These are phyloP conservation scores for Arizona elegans DNA, from an alignment of 2,113 vertebrate genomes.

Conservation along the genomic window DNA sequence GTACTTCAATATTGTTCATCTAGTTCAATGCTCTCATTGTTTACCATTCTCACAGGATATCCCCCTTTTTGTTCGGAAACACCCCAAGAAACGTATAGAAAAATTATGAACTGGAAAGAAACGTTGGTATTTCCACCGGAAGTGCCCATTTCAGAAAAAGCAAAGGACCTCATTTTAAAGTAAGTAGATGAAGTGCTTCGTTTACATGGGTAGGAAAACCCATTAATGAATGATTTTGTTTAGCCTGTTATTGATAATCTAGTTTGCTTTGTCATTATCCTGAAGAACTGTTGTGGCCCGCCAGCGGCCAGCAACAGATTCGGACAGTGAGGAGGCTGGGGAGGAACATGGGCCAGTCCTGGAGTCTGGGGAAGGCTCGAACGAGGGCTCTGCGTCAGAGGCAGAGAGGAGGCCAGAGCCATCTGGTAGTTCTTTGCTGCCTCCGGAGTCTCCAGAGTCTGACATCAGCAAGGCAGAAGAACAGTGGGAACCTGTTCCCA, in stretches of 20 bases:
- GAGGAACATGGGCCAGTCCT: too few relatives aligned
- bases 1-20: background rate
- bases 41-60: constrained; percentile 76
- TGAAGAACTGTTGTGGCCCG: background rate
- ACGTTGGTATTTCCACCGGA: constrained; percentile 94
- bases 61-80: constrained; percentile 99
- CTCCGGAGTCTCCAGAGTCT: too few relatives aligned
- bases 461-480: too few relatives aligned
- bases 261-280: background rate
- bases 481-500: too few relatives aligned
- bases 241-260: background rate
- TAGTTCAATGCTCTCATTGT: background rate
- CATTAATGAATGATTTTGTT: background rate
- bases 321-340: too few relatives aligned
- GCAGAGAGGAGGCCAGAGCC: too few relatives aligned
- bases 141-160: constrained; percentile 94
- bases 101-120: constrained; percentile 99
- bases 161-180: constrained; percentile 94
- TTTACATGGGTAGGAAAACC: background rate
- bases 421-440: too few relatives aligned
- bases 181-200: constrained; percentile 55
- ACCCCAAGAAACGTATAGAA: constrained; percentile 95
- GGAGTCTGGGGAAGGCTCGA: too few relatives aligned
- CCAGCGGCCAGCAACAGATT: too few relatives aligned
- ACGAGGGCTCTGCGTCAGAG: too few relatives aligned